These are phyloP conservation scores for Podiceps cristatus DNA, from an alignment of 2,113 vertebrate species.

Conservation along the genomic window DNA sequence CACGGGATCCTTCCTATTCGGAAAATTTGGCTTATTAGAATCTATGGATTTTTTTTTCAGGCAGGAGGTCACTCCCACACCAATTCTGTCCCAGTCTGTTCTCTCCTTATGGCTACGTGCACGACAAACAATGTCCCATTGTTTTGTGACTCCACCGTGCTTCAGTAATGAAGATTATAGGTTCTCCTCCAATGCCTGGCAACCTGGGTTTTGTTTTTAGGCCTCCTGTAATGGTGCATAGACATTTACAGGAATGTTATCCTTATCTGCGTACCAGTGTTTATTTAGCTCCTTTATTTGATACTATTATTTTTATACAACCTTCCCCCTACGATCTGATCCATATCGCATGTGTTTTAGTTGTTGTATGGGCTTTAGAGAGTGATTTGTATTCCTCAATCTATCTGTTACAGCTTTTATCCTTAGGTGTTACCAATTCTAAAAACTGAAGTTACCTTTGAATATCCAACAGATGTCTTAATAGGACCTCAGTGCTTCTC, in stretches of 20 bases:
- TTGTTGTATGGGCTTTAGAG: neutral
- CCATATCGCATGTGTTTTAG: neutral
- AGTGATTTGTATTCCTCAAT: neutral
- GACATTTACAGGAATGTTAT: neutral
- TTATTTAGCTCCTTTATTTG: neutral
- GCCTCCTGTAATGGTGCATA: neutral
- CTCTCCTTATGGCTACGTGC: neutral
- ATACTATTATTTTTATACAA: neutral
- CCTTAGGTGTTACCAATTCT: neutral
- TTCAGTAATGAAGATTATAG: neutral
- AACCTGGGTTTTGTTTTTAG: neutral
- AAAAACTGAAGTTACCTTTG: neutral
- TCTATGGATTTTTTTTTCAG: neutral
- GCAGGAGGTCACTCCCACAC: neutral
- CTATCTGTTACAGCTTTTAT: neutral
- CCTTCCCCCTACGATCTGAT: neutral
- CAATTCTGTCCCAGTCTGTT: neutral
- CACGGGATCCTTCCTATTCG: fast-evolving
- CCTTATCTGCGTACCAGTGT: neutral
- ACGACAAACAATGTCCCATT: neutral
- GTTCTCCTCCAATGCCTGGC: neutral
- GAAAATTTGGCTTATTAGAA: neutral
- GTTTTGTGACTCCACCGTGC: neutral
- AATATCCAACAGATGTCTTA: neutral
- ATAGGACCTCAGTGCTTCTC: neutral